Conservation (phyloP, 2,797 vertebrate genomes). For the Urocyon cinereoargenteus region DNA sequence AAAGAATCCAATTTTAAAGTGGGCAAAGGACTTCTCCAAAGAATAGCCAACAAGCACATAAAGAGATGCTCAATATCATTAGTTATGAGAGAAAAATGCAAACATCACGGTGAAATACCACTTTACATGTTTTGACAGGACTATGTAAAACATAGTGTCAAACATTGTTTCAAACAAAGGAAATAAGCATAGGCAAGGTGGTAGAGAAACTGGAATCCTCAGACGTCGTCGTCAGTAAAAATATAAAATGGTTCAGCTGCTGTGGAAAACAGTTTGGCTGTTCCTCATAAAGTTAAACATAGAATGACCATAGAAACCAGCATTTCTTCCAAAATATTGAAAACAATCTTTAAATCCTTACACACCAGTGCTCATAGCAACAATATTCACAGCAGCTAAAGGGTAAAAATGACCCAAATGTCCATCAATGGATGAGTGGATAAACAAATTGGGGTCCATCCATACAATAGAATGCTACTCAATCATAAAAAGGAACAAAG, state of each 20-base stretch:
- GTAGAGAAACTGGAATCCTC: background rate
- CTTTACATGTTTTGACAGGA: no score
- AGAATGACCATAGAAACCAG: background rate
- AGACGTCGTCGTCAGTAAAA: background rate
- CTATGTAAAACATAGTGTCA: no score
- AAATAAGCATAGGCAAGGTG: background rate
- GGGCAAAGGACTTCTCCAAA: background rate
- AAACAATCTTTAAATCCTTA: background rate
- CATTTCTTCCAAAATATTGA: background rate
- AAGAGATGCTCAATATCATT: background rate
- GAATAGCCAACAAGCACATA: background rate
- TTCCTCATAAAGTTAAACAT: background rate
- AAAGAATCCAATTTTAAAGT: background rate
- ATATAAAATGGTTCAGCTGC: background rate
- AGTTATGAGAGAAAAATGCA: background rate
- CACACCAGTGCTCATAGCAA: background rate
- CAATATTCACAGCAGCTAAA: background rate
- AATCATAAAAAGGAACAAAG: background rate
- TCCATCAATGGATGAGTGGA: background rate
- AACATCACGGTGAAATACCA: background rate
- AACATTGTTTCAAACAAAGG: background rate
- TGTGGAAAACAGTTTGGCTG: background rate
- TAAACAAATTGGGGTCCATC: background rate
- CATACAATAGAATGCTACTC: background rate
- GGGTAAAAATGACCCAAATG: background rate